phyloP scores from a whole-genome alignment of 1,140 invertebrate species.

The Camponotus vicinus region DNA sequence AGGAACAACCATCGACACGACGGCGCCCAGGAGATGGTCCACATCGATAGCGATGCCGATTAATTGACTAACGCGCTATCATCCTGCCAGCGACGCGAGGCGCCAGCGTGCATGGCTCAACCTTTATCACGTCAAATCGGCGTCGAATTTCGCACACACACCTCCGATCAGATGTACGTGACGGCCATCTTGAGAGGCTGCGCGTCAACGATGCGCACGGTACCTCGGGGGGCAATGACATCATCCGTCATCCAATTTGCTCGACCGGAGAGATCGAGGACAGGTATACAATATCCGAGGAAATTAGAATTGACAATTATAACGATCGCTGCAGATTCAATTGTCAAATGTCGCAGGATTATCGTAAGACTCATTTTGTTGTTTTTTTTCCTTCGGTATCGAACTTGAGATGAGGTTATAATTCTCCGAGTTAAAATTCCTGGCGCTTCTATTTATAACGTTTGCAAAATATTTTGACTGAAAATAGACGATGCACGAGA shows the following conservation, averaged over 20 bases:
- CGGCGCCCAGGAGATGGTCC: conserved; percentile 69
- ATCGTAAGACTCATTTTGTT: too few species aligned
- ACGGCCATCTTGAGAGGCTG: conserved; percentile 80
- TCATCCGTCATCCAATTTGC: conserved; percentile 59
- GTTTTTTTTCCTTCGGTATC: too few species aligned
- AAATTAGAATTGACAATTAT: too few species aligned
- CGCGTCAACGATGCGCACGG: conserved; percentile 66
- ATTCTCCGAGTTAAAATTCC: too few species aligned
- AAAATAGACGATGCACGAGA: too few species aligned
- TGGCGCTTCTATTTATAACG: too few species aligned
- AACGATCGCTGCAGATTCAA: too few species aligned
- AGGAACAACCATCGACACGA: conserved; percentile 77
- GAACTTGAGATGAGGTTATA: too few species aligned
- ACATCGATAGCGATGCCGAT: conserved; percentile 75
- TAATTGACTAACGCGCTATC: conserved; percentile 58
- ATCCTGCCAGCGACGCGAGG: conserved; percentile 58
- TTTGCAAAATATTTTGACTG: too few species aligned
- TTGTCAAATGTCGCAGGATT: too few species aligned
- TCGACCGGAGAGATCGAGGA: background rate
- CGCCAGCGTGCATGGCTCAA: conserved; percentile 48
- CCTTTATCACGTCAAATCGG: conserved; percentile 68
- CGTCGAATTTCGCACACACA: conserved; percentile 75
- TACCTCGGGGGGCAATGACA: conserved; percentile 76
- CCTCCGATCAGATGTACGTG: conserved; percentile 79
- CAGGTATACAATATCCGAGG: too few species aligned